Evolutionary conservation across 2,888 invertebrate genomes (phyloP), one percentile per base, ranked within the genome.

Genomic region (Orthonevra nobilis): DNA sequence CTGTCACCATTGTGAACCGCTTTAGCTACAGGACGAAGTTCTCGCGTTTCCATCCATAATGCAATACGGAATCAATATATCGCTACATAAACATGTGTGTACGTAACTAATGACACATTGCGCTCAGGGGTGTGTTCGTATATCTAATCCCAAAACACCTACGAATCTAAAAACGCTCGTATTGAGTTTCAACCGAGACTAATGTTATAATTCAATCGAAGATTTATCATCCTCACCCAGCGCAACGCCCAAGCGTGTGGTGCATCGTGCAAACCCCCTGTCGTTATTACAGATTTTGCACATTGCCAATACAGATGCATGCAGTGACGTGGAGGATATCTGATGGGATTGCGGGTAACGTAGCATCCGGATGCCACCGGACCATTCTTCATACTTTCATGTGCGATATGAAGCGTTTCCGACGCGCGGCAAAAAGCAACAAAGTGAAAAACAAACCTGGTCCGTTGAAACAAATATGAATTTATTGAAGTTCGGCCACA

Each of bases 151-250:
- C 63, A 64, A 72, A 64, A 70, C 72, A 77, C 70, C 75, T 64
- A 63, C 72, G 72, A 77, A 72, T 72, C 44, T 72, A 44, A 52
- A n/a, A 77, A 64, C 52, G 50, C 12, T 72, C 75, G 69, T 40
- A 75, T 75, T 69, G 54, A 69, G 69, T 77, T 72, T 77, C 72
- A 72, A 52, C 50, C 58, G 56, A 72, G 72, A 77, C 63, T 77
- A 77, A 77, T 77, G 72, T 72, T 58, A 72, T 77, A 72, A 77
- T 72, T 77, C 77, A 77, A 77, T 77, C 56, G 58, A 72, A 72
- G 77, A 77, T 72, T 64, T 70, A 77, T 77, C 70, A 70, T 64
- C 3, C 44, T 34, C 58, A 42, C 6, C 6, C 26, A 15, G n/a
- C 19, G 15, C 26, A 23, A 50, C 28, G 20, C n/a, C 23, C 54